Percentiles rank a stretch among this genome's conserved stretches.
These are phyloP conservation scores for Nematolebias whitei DNA, from an alignment of 2,113 vertebrate species.

Conservation along the genomic window DNA sequence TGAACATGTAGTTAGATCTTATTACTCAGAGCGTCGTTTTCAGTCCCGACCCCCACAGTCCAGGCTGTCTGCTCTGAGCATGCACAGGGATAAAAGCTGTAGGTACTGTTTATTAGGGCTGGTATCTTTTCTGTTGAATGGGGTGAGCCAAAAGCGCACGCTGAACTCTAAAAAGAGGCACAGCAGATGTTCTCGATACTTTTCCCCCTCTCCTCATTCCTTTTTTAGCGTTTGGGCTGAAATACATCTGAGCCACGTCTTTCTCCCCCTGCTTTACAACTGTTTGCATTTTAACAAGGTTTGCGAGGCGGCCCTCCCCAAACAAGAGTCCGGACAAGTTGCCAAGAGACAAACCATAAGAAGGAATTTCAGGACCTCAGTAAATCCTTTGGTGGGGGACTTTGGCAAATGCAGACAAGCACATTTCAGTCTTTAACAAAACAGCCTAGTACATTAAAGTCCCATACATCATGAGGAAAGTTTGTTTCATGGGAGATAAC, in stretches of 20 bases:
- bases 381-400: slow-evolving; percentile 57
- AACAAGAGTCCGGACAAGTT: slow-evolving; percentile 49
- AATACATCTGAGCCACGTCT: slow-evolving; percentile 51
- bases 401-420: slow-evolving; percentile 59
- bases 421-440: slow-evolving; percentile 50
- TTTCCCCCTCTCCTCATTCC: slow-evolving; percentile 37
- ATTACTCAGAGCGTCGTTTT: too few relatives aligned
- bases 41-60: neutral
- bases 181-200: slow-evolving; percentile 31
- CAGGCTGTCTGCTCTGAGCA: neutral
- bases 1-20: too few relatives aligned
- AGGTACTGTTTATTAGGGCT: neutral
- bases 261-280: slow-evolving; percentile 55
- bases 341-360: slow-evolving; percentile 68
- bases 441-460: slow-evolving; percentile 67
- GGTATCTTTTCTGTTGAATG: slow-evolving; percentile 7
- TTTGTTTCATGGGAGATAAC: slow-evolving; percentile 16
- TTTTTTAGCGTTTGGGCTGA: slow-evolving; percentile 65
- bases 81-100: neutral
- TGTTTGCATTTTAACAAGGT: slow-evolving; percentile 70
- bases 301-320: slow-evolving; percentile 50
- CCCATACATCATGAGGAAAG: slow-evolving; percentile 43
- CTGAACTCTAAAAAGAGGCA: slow-evolving; percentile 33
- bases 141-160: slow-evolving; percentile 4
- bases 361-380: slow-evolving; percentile 70